phyloP scores from a whole-genome alignment of 1,140 invertebrate genomes.

The Gryllus bimaculatus region DNA sequence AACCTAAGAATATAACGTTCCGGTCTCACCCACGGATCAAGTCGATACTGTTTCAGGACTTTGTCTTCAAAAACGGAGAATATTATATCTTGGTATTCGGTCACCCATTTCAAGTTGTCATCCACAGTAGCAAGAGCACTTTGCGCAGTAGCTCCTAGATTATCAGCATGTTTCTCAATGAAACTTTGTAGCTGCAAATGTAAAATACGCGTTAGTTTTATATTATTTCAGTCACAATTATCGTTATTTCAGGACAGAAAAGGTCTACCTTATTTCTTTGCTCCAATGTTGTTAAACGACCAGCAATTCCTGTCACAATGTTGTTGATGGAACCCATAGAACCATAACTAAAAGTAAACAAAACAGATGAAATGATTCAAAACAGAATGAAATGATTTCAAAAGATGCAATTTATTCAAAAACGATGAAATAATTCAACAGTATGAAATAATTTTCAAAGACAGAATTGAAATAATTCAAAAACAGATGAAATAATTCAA shows the following conservation, averaged over 20 bases:
- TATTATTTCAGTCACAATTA: too few species aligned
- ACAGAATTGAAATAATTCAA: too few species aligned
- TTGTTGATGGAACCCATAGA: conserved; percentile 25
- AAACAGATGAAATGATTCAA: not conserved
- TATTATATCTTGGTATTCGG: not conserved
- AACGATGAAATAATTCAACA: not conserved
- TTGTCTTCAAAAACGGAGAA: not conserved
- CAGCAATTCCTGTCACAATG: conserved; percentile 26
- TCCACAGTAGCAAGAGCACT: not conserved
- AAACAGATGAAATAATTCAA: not conserved
- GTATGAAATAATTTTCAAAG: too few species aligned
- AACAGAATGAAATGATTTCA: too few species aligned
- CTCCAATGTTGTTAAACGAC: conserved; percentile 22
- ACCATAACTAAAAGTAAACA: conserved; percentile 27
- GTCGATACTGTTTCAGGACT: not conserved
- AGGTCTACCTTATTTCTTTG: conserved; percentile 28
- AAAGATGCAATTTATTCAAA: too few species aligned
- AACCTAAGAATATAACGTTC: not conserved
- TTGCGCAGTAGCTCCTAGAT: not conserved
- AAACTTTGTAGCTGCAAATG: not conserved
- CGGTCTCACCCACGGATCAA: not conserved
- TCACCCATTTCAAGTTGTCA: not conserved
- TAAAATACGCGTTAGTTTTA: not conserved
- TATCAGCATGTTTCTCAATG: not conserved
- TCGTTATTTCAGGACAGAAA: not conserved